These are phyloP conservation scores for Ganaspis brasiliensis DNA, from an alignment of 2,888 invertebrate species.

Conservation along the genomic window DNA sequence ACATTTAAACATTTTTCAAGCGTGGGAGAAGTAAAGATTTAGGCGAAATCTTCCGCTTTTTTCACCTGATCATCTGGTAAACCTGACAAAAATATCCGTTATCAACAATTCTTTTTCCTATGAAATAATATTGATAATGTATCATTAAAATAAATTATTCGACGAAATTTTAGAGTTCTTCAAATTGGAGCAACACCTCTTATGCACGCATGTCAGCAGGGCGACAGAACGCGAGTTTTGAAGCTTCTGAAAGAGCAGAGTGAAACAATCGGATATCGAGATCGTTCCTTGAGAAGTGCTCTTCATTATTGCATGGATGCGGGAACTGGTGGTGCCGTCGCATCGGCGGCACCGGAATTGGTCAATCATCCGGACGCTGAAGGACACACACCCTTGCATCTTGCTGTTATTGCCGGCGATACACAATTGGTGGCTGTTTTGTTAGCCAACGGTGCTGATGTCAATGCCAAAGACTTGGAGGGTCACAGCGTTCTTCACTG, in stretches of 20 bases:
- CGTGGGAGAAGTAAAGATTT: no score
- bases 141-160: no score
- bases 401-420: constrained; percentile 97
- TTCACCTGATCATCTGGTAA: no score
- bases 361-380: constrained; percentile 94
- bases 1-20: no score
- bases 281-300: constrained; percentile 92
- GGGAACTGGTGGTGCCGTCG: constrained; percentile 84
- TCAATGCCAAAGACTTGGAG: constrained; percentile 95
- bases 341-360: constrained; percentile 93
- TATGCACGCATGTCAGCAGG: constrained; percentile 96
- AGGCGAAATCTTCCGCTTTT: no score
- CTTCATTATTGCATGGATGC: constrained; percentile 95
- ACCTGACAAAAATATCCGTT: no score
- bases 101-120: not conserved
- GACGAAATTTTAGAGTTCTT: constrained; percentile 74
- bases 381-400: constrained; percentile 96
- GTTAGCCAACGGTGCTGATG: constrained; percentile 93
- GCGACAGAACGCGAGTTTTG: constrained; percentile 89
- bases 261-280: constrained; percentile 86
- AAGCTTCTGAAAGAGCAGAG: constrained; percentile 88
- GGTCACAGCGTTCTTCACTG: constrained; percentile 98
- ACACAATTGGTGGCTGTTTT: constrained; percentile 92
- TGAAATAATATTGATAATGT: not conserved
- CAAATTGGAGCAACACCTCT: constrained; percentile 89